phyloP scores from a whole-genome alignment of 1,140 invertebrate genomes.

The Hestina assimilis region DNA sequence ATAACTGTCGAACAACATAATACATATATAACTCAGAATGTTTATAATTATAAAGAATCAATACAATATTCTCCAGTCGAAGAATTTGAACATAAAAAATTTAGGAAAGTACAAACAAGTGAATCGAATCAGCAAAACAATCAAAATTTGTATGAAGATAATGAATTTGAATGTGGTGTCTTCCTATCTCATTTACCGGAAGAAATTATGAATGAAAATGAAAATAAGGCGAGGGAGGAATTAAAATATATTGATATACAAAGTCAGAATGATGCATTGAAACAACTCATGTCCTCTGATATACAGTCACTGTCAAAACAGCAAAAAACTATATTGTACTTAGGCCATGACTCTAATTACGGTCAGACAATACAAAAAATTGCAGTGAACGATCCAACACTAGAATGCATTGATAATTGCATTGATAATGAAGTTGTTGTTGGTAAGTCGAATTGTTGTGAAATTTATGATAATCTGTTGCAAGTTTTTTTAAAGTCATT shows the following conservation, averaged over 20 bases:
- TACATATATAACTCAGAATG: slow-evolving; percentile 62
- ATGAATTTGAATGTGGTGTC: slow-evolving; percentile 54
- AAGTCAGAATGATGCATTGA: slow-evolving; percentile 57
- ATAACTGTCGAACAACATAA: slow-evolving; percentile 57
- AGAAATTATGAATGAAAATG: slow-evolving; percentile 55
- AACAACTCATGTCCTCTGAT: slow-evolving; percentile 64
- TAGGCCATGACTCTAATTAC: slow-evolving; percentile 49
- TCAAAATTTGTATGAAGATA: slow-evolving; percentile 41
- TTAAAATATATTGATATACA: slow-evolving; percentile 39
- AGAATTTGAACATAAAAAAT: slow-evolving; percentile 51
- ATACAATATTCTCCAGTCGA: slow-evolving; percentile 36
- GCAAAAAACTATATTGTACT: slow-evolving; percentile 59
- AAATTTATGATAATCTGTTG: too few species aligned
- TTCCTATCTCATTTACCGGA: slow-evolving; percentile 50
- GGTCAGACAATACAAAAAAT: slow-evolving; percentile 68
- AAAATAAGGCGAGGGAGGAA: slow-evolving; percentile 40
- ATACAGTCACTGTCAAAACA: slow-evolving; percentile 53
- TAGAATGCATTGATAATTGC: slow-evolving; percentile 41
- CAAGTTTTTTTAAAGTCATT: background rate
- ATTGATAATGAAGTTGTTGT: slow-evolving; percentile 37
- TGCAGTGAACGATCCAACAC: slow-evolving; percentile 47
- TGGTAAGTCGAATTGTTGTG: slow-evolving; percentile 40
- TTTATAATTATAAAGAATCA: slow-evolving; percentile 52
- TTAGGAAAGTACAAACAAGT: slow-evolving; percentile 30
- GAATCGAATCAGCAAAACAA: slow-evolving; percentile 28